Base-by-base conservation (phyloP, 2,113 vertebrate species). In the Ictalurus punctatus region DNA sequence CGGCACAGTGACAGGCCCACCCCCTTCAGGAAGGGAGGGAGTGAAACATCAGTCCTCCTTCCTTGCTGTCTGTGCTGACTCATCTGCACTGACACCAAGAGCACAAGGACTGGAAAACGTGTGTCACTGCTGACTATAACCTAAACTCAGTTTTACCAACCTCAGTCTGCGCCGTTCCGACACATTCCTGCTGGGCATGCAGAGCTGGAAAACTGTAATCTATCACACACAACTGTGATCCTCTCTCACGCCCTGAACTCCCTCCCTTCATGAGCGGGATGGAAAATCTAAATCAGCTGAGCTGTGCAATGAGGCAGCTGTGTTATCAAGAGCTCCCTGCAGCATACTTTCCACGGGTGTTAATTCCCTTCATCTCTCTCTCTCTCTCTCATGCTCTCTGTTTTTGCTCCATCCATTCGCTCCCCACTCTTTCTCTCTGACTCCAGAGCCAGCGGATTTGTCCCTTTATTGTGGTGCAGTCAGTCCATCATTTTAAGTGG, bases 211-310 rank as follows among this genome's bases (percentile, higher is more conserved):
- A 89, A 89, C 87, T 83, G 54, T 86, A 56, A 82, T 88, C 65
- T 84, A 69, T 80, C 69, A 58, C 74, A 58, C 73, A 83, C n/a
- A 65, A 74, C 80, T 84, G 2, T 61, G 44, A 74, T 82, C 23
- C 48, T 69, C 83, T 63, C 7, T 78, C 25, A 52, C 71, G 58
- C 76, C 83, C 81, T 82, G 83, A 88, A 83, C 86, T 6, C 58
- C 69, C 89, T 59, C 59, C 71, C 83, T 81, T 81, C 30, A 83
- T 59, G 16, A 86, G 82, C 86, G 30, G 82, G 23, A 88, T 92
- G 91, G 91, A 92, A 92, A 92, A 91, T 90, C 84, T 89, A 87
- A 87, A 90, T 89, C 91, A 90, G 90, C 91, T 89, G 90, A 92
- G 90, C 88, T 88, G 86, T 84, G 74, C 87, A 86, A 84, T 48